Percentiles rank a stretch among this genome's conserved stretches.
Conservation (phyloP, 1,140 invertebrate genomes). For the Papilio dardanus region DNA sequence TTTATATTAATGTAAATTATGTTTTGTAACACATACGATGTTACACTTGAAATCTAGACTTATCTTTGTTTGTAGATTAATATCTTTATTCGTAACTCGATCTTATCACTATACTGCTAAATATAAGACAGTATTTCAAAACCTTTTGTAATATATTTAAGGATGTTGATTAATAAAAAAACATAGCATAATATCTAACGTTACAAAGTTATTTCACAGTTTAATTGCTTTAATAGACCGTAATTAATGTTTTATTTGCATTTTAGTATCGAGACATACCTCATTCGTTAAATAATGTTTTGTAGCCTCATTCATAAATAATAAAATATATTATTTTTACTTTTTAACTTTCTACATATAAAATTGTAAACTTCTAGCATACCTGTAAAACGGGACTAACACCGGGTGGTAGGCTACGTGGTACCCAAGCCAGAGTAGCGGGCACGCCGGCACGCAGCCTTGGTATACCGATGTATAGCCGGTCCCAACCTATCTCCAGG, state of each 20-base stretch:
- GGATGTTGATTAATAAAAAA: neutral
- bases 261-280: neutral
- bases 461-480: constrained; percentile 88
- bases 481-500: constrained; percentile 86
- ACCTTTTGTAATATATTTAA: neutral
- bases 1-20: neutral
- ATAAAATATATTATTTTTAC: no score
- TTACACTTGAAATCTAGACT: no score
- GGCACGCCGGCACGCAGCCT: constrained; percentile 88
- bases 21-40: neutral
- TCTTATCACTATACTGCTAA: neutral
- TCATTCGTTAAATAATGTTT: neutral
- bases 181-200: neutral
- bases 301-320: neutral
- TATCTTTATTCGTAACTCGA: neutral
- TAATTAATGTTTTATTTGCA: neutral
- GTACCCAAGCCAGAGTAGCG: constrained; percentile 87
- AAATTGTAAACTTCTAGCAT: neutral
- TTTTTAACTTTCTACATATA: neutral
- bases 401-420: constrained; percentile 84
- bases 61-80: neutral
- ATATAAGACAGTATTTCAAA: neutral
- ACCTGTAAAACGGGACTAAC: constrained; percentile 86
- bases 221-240: neutral
- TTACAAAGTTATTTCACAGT: neutral